Evolutionary conservation across 2,797 vertebrate genomes (phyloP), one percentile per base, ranked within the genome.

Genomic region (Poeciliopsis turneri): DNA sequence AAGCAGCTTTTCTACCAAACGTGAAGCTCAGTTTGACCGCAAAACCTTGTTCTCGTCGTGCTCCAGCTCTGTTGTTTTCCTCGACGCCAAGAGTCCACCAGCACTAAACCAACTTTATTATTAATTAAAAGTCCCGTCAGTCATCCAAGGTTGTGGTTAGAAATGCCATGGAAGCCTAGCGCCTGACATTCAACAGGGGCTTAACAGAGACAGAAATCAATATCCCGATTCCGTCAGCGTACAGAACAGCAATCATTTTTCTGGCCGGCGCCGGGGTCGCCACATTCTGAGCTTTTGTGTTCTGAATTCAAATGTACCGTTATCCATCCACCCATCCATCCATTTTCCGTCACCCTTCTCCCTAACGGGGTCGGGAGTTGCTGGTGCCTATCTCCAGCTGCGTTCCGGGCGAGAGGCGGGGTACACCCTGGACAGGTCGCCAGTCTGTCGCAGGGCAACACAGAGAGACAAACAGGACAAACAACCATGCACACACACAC

Each of bases 201-300:
- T 82, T 68, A 87, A 82, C 77, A 84, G 68, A 87, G 86, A 86
- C 80, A 70, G 23, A 83, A 84, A 86, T 93, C 88, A 86, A 91
- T 92, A 85, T 71, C 78, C 74, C 76, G 72, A 80, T 84, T 87
- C 71, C 82, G 79, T 87, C 72, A 90, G 74, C 84, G 75, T 85
- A 86, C 80, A 85, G 59, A 57, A 79, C 30, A 57, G 47, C 69
- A 66, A 75, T 81, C 25, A 59, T 74, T 76, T 75, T 82, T 71
- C 6, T 43, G 46, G 46, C 49, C 68, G 28, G 39, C 47, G 12
- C 12, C 61, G 7, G 25, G 23, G 49, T 11, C 43, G 6, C 36
- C 23, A 25, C 30, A 45, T 39, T 68, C 41, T 55, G 11, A 74
- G 46, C 64, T 45, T 69, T 53, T 33, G 66, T 53, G 46, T 64